Base-by-base conservation (phyloP, 2,113 vertebrate genomes). In the Leptobrachium leishanense region DNA sequence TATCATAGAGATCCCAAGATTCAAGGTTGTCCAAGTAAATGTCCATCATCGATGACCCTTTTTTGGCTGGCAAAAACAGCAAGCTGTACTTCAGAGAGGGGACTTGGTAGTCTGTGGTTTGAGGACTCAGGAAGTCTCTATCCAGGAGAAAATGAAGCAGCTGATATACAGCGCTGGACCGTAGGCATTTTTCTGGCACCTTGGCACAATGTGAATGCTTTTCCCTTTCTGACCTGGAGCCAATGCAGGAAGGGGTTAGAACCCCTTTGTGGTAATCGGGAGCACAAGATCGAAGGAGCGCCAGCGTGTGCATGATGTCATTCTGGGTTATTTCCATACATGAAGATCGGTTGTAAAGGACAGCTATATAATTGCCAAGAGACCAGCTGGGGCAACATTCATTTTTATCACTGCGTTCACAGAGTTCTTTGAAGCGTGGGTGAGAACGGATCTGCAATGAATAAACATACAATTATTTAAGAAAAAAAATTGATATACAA, bases 301-400 rank as follows among this genome's bases (percentile, higher is more conserved):
- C 89, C 84, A 99, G 90, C 1, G 94, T 95, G 12, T 94, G 95
- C 5, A 93, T 93, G 41, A 97, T 92, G 53, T 98, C 96, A 0
- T 88, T 92, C 67, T 94, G 90, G 62, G 95, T 98, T 68, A 97
- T 93, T 77, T 94, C 95, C 83, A 95, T 85, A 85, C 97, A 99
- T 0, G 95, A 94, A 8, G 97, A 95, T 59, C 95, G 93, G 71
- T 99, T 99, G 82, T 94, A 95, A 57, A 98, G 93, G 67, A 95
- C 91, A 2, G 97, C 95, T 76, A 99, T 92, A 66, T 96, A 98
- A 90, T 98, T 99, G 85, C 97, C 97, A 83, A 99, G 89, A 68
- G 97, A 98, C 97, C 97, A 98, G 89, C 97, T 99, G 0, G 96
- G 97, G 87, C 97, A 98, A 87, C 97, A 99, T 81, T 95, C 89